Conservation (phyloP, 2,888 invertebrate genomes). For the Neoascia interrupta region DNA sequence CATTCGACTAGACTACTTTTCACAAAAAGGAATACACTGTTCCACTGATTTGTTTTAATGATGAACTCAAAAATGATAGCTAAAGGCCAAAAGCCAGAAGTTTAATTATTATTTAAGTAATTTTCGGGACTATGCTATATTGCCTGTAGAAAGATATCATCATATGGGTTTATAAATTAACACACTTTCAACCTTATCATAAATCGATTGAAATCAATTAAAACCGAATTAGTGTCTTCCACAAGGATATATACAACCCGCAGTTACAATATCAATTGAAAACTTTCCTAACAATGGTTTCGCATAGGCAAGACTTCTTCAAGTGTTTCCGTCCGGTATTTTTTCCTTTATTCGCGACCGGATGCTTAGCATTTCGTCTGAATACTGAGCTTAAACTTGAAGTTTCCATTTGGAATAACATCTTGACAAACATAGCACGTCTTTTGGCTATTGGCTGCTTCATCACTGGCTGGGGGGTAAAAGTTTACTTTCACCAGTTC, state of each 20-base stretch:
- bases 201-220: conserved; percentile 15
- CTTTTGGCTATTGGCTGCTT: conserved; percentile 69
- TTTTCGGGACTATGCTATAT: too few species aligned
- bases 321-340: conserved; percentile 32
- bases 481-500: conserved; percentile 69
- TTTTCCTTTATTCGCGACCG: conserved; percentile 26
- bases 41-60: too few species aligned
- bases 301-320: conserved; percentile 30
- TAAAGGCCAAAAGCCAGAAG: too few species aligned
- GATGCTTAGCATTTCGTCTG: conserved; percentile 39
- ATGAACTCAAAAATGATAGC: too few species aligned
- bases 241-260: not conserved
- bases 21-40: too few species aligned
- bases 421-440: conserved; percentile 52
- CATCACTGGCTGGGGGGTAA: conserved; percentile 69
- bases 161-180: too few species aligned
- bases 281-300: conserved; percentile 25
- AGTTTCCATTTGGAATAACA: conserved; percentile 8
- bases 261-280: too few species aligned
- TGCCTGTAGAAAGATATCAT: too few species aligned
- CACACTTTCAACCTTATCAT: too few species aligned
- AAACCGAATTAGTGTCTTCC: not conserved
- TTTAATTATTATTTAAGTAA: too few species aligned
- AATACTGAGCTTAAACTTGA: conserved; percentile 23
- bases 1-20: too few species aligned